Evolutionary conservation across 2,113 vertebrate genomes (phyloP).

Genomic region (Tachysurus vachellii): DNA sequence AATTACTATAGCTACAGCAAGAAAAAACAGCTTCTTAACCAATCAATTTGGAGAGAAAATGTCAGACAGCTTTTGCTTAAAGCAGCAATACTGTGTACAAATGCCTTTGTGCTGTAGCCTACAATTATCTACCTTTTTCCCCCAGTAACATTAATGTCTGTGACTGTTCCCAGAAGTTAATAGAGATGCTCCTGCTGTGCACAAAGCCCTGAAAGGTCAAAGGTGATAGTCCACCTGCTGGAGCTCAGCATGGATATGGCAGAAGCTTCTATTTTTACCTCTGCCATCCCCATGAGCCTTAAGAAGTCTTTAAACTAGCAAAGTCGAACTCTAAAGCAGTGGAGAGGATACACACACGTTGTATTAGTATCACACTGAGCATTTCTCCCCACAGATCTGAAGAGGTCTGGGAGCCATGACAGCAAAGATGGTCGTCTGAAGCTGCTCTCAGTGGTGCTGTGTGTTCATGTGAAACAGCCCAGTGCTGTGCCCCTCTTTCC

Average conservation of each 20-base stretch:
- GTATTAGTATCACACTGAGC: conserved; percentile 17
- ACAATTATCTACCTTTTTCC: neutral
- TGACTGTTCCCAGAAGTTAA: conserved; percentile 41
- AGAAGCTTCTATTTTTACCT: conserved; percentile 39
- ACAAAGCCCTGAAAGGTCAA: conserved; percentile 26
- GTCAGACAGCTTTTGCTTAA: neutral
- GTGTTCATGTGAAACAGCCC: conserved; percentile 32
- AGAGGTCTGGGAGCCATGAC: conserved; percentile 24
- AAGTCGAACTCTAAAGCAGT: conserved; percentile 31
- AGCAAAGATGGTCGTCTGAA: conserved; percentile 20
- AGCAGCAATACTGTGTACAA: conserved; percentile 15
- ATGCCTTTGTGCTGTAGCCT: neutral
- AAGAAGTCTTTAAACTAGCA: conserved; percentile 26
- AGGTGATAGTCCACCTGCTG: conserved; percentile 34
- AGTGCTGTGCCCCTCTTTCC: neutral
- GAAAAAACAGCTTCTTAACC: conserved; percentile 4
- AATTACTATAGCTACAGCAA: conserved; percentile 9
- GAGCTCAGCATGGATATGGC: conserved; percentile 35
- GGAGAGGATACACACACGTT: conserved; percentile 18
- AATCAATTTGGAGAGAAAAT: conserved; percentile 17
- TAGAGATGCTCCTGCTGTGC: conserved; percentile 31
- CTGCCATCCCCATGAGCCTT: conserved; percentile 3
- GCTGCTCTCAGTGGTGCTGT: conserved; percentile 20
- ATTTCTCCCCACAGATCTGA: conserved; percentile 35
- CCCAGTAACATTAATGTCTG: conserved; percentile 12